phyloP scores from a whole-genome alignment of 2,113 vertebrate species.

The Poicephalus gulielmi region DNA sequence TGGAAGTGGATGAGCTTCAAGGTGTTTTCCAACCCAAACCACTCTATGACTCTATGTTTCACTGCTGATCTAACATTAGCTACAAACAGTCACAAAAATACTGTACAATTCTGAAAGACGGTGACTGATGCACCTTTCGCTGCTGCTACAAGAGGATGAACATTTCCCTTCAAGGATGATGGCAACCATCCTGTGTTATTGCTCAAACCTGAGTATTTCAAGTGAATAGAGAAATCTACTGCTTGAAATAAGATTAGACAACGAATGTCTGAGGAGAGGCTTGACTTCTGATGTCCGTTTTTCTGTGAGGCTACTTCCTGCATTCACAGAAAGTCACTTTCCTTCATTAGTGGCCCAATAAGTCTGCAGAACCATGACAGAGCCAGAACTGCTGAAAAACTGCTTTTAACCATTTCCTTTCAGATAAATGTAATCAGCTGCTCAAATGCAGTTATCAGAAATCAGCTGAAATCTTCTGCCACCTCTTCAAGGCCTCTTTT shows the following conservation, averaged over 20 bases:
- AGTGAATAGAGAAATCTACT: neutral
- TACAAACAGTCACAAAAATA: fast-evolving
- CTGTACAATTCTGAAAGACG: neutral
- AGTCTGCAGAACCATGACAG: neutral
- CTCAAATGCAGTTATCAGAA: neutral
- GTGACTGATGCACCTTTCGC: neutral
- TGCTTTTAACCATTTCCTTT: slow-evolving; percentile 59
- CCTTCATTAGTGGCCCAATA: neutral
- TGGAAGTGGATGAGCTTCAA: neutral
- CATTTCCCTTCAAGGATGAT: neutral
- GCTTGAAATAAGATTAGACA: neutral
- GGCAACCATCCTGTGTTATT: neutral
- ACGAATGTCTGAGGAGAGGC: neutral
- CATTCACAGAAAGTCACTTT: slow-evolving; percentile 33
- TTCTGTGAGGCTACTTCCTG: slow-evolving; percentile 57
- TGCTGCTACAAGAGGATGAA: neutral
- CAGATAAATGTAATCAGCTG: slow-evolving; percentile 5
- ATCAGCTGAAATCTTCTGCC: slow-evolving; percentile 18
- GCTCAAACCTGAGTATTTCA: neutral
- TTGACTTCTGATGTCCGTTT: slow-evolving; percentile 21
- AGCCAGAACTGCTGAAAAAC: neutral
- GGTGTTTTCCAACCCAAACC: neutral
- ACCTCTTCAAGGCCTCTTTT: neutral
- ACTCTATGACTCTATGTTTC: neutral
- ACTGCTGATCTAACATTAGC: neutral